Evolutionary conservation across 2,113 vertebrate genomes (phyloP).

Genomic region (Ia io): DNA sequence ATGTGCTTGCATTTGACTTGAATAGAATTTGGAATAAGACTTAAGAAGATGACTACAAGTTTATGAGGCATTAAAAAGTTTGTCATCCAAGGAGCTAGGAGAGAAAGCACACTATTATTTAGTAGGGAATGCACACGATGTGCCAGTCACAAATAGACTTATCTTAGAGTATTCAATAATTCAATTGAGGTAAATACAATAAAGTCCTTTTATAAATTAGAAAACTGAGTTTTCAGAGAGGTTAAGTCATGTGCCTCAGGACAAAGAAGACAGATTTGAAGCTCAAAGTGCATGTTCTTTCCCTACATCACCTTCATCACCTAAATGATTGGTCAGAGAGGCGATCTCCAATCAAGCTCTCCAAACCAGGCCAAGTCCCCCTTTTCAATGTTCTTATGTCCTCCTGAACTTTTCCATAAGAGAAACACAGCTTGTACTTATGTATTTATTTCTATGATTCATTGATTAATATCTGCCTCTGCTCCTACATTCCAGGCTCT

Average conservation of each 20-base stretch:
- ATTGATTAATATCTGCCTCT: background rate
- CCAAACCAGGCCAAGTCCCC: rapidly evolving
- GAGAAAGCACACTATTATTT: background rate
- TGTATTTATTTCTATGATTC: background rate
- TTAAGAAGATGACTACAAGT: background rate
- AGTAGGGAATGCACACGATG: background rate
- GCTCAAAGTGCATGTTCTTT: background rate
- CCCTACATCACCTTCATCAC: background rate
- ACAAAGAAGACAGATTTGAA: background rate
- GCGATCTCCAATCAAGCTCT: background rate
- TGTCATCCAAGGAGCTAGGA: background rate
- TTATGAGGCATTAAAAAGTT: background rate
- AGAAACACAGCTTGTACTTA: background rate
- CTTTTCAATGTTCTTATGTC: too few relatives aligned
- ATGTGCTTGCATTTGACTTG: constrained; percentile 32
- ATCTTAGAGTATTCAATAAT: background rate
- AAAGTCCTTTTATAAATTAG: background rate
- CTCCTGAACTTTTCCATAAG: background rate
- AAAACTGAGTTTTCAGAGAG: background rate
- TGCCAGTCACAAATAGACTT: background rate
- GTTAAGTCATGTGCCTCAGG: background rate
- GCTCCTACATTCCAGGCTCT: background rate
- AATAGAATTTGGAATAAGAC: background rate
- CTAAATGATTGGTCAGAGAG: background rate
- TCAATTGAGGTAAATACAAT: background rate